Evolutionary conservation across 2,888 invertebrate species (phyloP).

Genomic region (Pseudococcus longispinus): DNA sequence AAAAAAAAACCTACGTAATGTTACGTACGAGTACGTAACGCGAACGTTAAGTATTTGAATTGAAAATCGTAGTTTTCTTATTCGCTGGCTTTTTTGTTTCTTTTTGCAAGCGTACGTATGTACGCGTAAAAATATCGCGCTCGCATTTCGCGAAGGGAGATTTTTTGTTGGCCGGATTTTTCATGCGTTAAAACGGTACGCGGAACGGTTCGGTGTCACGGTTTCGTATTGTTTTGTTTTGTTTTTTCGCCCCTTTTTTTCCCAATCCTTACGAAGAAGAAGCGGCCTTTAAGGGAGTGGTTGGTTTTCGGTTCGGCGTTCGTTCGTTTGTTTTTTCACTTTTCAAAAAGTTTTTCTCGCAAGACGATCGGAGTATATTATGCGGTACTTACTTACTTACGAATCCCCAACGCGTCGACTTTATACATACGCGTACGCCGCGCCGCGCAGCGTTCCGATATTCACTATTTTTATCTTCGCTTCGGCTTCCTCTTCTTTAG

Average conservation of each 20-base stretch:
- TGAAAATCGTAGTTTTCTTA: not conserved
- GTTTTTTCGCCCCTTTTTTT: too few relatives aligned
- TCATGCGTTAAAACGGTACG: not conserved
- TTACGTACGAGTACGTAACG: not conserved
- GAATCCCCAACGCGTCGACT: not conserved
- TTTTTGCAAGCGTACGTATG: not conserved
- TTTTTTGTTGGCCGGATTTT: not conserved
- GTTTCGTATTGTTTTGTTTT: too few relatives aligned
- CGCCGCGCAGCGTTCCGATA: not conserved
- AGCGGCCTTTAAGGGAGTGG: not conserved
- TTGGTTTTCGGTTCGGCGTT: not conserved
- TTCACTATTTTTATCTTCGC: not conserved
- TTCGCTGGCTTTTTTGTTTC: not conserved
- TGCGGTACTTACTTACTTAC: not conserved
- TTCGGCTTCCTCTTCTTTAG: not conserved
- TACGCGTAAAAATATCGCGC: not conserved
- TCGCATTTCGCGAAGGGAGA: not conserved
- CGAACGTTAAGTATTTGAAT: not conserved
- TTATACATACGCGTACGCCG: not conserved
- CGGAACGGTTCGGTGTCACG: not conserved
- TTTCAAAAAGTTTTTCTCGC: slow-evolving; percentile 2
- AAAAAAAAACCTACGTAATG: not conserved
- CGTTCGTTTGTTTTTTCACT: not conserved
- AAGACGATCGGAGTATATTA: not conserved
- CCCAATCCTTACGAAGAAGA: too few relatives aligned